Base-by-base conservation (phyloP, 1,140 invertebrate species). In the Agrypnia vestita region DNA sequence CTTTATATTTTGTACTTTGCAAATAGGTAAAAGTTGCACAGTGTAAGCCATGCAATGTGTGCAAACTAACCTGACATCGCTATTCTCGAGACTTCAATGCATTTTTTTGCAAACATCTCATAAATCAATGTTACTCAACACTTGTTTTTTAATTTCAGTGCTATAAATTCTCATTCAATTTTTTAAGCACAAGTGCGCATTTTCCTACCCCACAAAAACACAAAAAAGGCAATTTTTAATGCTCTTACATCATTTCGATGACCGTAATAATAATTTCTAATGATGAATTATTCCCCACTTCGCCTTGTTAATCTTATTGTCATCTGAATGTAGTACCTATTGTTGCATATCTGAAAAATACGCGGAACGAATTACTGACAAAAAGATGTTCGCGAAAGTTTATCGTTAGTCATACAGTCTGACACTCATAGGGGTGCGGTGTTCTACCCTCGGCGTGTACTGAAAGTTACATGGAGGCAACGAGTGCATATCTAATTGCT, bases 401-500 rank as follows among this genome's bases (percentile, higher is more conserved):
- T 25, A 25, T 62, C 67, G 67, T 71, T 46, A 46, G 67, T 71
- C 67, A 71, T 47, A 47, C 15, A 62, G 25, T 71, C n/a, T 73
- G 71, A 47, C 35, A 47, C 15, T 35, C 21, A 46, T 12, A 13
- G 19, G 10, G 21, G 19, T 15, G 71, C 47, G 71, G 3, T 49
- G 7, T 55, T 73, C 53, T 53, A 62, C 61, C 61, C 61, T n/a
- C 4, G n/a, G 35, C 61, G 59, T 59, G 79, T 80, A 64, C 73
- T 19, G 71, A 61, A 76, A 77, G 67, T 49, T 71, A 55, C 44
- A 61, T 43, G 51, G 53, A 25, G 51, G 64, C 79, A 77, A 76
- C 51, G 69, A 80, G 79, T 80, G 74, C 79, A 43, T 77, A 51
- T 43, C 73, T 13, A 73, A 80, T 80, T 21, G 21, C 10, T 61